These are phyloP conservation scores for Antennarius maculatus DNA, from an alignment of 2,797 vertebrate genomes.

Conservation along the genomic window DNA sequence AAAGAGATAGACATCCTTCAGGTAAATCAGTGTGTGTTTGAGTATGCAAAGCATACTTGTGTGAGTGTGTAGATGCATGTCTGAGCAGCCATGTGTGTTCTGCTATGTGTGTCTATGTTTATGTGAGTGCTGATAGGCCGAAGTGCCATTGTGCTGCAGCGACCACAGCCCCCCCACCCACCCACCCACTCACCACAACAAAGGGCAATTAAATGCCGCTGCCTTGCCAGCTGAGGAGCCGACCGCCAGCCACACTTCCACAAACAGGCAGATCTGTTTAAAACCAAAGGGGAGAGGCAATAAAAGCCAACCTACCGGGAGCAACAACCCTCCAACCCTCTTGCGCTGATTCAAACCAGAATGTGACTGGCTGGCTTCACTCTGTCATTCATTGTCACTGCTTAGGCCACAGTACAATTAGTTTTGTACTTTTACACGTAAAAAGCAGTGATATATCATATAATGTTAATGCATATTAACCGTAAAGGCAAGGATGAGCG, in stretches of 20 bases:
- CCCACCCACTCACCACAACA: conserved; percentile 80
- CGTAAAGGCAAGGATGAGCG: background rate
- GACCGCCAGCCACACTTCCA: conserved; percentile 87
- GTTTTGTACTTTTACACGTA: conserved; percentile 44
- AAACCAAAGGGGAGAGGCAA: conserved; percentile 83
- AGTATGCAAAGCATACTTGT: conserved; percentile 29
- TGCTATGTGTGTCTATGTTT: conserved; percentile 34
- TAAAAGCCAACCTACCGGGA: conserved; percentile 79
- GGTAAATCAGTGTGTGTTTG: conserved; percentile 14
- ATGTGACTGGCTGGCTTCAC: conserved; percentile 71
- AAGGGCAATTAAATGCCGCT: conserved; percentile 85
- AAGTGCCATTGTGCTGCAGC: conserved; percentile 75
- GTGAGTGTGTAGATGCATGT: conserved; percentile 31
- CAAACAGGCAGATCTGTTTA: conserved; percentile 87
- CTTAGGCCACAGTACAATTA: conserved; percentile 54
- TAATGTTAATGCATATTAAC: conserved; percentile 7
- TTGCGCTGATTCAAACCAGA: conserved; percentile 83
- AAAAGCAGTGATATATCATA: conserved; percentile 19
- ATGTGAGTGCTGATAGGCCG: conserved; percentile 66
- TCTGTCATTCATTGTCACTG: conserved; percentile 68
- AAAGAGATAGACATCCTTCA: conserved; percentile 8
- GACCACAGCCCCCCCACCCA: conserved; percentile 71
- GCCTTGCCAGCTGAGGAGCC: conserved; percentile 83
- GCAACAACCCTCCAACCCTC: conserved; percentile 65
- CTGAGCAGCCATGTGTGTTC: conserved; percentile 32